phyloP scores from a whole-genome alignment of 2,888 invertebrate genomes.

The Euphydryas editha region DNA sequence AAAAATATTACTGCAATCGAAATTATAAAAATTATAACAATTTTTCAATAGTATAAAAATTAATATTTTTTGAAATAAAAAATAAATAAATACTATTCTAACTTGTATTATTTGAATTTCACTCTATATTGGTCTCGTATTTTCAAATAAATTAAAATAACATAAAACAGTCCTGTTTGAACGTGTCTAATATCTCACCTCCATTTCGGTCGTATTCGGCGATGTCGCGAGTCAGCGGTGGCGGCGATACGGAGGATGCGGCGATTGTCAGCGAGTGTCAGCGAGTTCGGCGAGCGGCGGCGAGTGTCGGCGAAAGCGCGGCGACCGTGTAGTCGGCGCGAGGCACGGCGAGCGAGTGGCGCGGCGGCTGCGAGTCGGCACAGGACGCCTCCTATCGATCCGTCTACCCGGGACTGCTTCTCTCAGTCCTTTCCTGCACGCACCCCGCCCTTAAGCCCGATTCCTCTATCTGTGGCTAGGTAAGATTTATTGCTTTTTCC shows the following conservation, averaged over 20 bases:
- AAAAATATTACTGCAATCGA: too few relatives aligned
- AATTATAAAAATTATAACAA: too few relatives aligned
- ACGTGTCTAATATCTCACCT: constrained; percentile 5
- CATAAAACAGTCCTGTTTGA: background rate
- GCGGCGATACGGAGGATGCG: background rate
- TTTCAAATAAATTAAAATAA: background rate
- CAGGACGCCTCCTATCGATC: constrained; percentile 73
- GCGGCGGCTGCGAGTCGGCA: constrained; percentile 46
- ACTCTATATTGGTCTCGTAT: background rate
- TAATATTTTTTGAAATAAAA: too few relatives aligned
- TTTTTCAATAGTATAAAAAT: too few relatives aligned
- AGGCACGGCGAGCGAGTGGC: constrained; percentile 32
- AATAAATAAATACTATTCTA: too few relatives aligned
- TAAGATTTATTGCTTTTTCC: constrained; percentile 73
- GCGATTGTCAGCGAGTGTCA: constrained; percentile 8
- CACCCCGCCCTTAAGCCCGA: constrained; percentile 52
- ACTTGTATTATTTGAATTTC: too few relatives aligned
- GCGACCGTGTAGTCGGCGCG: background rate
- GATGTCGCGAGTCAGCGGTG: background rate
- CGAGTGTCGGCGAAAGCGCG: background rate
- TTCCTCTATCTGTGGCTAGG: constrained; percentile 66
- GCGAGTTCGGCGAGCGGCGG: constrained; percentile 18
- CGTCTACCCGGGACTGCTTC: constrained; percentile 61
- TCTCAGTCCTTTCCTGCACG: constrained; percentile 55
- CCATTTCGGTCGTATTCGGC: background rate